These are phyloP conservation scores for Megathymus violae DNA, from an alignment of 1,140 invertebrate genomes.

Conservation along the genomic window DNA sequence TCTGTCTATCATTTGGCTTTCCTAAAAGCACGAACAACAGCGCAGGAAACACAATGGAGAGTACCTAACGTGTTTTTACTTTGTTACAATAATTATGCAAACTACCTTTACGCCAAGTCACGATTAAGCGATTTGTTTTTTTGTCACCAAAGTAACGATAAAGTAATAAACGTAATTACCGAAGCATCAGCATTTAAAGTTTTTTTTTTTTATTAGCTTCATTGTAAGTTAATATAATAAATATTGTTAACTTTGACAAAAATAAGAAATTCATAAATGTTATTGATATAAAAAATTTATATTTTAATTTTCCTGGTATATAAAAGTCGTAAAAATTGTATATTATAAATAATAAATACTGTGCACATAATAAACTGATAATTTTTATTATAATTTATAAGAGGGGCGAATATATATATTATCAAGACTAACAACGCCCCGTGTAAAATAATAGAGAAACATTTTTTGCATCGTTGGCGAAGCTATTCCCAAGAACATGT, in stretches of 20 bases:
- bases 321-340: no score
- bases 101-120: constrained; percentile 50
- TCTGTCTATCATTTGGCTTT: constrained; percentile 58
- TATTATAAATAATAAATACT: no score
- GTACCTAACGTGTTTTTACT: constrained; percentile 64
- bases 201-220: no score
- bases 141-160: constrained; percentile 39
- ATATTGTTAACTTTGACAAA: no score
- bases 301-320: no score
- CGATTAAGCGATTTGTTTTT: constrained; percentile 50
- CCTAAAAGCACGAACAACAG: constrained; percentile 54
- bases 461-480: constrained; percentile 78
- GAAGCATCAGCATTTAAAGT: no score
- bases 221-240: no score
- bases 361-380: no score
- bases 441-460: constrained; percentile 56
- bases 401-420: no score
- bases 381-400: no score
- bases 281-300: no score
- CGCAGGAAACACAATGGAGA: constrained; percentile 43
- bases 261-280: no score
- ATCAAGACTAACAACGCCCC: constrained; percentile 54
- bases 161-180: constrained; percentile 25
- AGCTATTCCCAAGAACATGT: constrained; percentile 80
- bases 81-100: constrained; percentile 66